Evolutionary conservation across 2,797 vertebrate species (phyloP).

Genomic region (Avahi laniger): DNA sequence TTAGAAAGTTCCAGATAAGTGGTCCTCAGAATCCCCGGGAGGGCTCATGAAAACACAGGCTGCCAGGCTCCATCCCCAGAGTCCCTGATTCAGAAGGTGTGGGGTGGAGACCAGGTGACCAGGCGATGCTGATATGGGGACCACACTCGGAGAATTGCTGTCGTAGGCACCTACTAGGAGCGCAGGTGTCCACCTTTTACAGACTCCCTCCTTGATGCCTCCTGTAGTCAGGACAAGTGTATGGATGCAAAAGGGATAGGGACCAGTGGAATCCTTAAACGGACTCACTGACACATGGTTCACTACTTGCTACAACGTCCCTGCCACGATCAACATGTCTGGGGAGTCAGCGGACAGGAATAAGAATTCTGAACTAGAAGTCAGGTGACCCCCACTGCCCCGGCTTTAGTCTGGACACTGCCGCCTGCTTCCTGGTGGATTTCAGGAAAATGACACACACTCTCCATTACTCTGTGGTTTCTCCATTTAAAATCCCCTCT

Average conservation of each 20-base stretch:
- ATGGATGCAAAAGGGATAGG: background rate
- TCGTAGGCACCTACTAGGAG: background rate
- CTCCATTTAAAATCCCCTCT: background rate
- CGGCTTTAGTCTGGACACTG: background rate
- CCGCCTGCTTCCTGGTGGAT: background rate
- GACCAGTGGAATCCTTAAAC: too few species aligned
- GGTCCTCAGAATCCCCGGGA: background rate
- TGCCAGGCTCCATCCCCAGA: background rate
- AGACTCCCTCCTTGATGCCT: background rate
- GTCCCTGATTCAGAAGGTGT: background rate
- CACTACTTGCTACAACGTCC: background rate
- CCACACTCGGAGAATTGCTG: background rate
- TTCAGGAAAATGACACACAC: background rate
- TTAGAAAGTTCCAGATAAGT: background rate
- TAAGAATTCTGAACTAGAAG: background rate
- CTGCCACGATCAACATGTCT: too few species aligned
- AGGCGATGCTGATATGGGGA: background rate
- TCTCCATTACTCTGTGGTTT: background rate
- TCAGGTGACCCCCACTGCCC: background rate
- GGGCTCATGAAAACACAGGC: background rate
- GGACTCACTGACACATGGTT: too few species aligned
- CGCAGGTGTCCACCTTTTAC: fast-evolving
- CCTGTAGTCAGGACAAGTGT: background rate
- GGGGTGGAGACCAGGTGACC: fast-evolving
- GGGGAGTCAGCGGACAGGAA: too few species aligned